Percentiles rank a stretch among this genome's conserved stretches.
These are phyloP conservation scores for Climacteris rufus DNA, from an alignment of 2,113 vertebrate genomes.

Conservation along the genomic window DNA sequence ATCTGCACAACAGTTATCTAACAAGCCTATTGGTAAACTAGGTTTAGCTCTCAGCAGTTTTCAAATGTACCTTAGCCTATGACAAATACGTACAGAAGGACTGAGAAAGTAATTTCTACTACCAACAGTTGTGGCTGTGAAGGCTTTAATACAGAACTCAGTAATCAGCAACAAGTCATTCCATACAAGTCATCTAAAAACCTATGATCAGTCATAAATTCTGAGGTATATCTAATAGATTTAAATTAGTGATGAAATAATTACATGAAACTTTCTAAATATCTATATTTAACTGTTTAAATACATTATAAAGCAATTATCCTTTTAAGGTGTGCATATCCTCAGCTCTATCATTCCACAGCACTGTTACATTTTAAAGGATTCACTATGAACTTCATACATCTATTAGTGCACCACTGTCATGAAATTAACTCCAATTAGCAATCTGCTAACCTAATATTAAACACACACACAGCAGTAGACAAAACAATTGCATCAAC, in stretches of 20 bases:
- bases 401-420: background rate
- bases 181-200: background rate
- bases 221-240: background rate
- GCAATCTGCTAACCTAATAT: fast-evolving
- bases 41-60: background rate
- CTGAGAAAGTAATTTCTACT: background rate
- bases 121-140: background rate
- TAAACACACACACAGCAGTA: background rate
- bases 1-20: background rate
- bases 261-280: background rate
- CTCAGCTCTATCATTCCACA: background rate
- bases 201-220: background rate
- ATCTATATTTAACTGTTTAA: background rate
- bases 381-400: background rate
- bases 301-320: background rate
- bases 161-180: background rate
- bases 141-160: background rate
- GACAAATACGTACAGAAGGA: background rate
- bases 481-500: background rate
- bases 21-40: background rate
- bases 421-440: background rate
- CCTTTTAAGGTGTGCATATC: background rate
- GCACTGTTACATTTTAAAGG: background rate
- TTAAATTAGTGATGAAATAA: background rate
- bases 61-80: background rate